Base-by-base conservation (phyloP, 2,113 vertebrate genomes). In the Propithecus coquereli region DNA sequence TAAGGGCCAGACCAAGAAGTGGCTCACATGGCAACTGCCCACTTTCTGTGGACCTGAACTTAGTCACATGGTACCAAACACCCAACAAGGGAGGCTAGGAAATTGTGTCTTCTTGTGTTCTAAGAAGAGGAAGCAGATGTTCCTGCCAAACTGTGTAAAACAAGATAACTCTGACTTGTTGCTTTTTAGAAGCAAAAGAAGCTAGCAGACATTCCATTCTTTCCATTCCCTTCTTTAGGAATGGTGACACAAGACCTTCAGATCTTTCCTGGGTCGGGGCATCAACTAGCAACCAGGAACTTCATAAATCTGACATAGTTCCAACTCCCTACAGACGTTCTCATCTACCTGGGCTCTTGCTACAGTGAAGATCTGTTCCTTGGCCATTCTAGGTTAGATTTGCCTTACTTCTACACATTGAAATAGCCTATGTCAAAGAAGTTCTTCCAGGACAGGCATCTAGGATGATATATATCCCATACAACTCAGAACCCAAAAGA, bases 61-160 rank as follows among this genome's bases (percentile, higher is more conserved):
- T 32, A 43, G 22, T 57, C 85, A 73, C 22, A 27, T 57, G 43
- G 80, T 16, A 43, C 32, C n/a, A 76, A 89, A 85, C 23, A 34
- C 52, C 66, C 73, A 52, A 17, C 47, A 91, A 87, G n/a, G 20
- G 20, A 70, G 1, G 0, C 16, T 71, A 71, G 63, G 70, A 71
- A 66, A 89, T 89, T 40, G 57, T 8, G 12, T 83, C 65, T 34
- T 84, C 83, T 23, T 96, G 5, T 43, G 11, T 34, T 40, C 66
- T 91, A 63, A 89, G 84, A 73, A 83, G 40, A 93, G 14, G 7
- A 97, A 88, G 23, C 37, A 92, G 94, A 79, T 50, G 14, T 80
- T 57, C 43, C 43, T 90, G n/a, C 27, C 87, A 73, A 93, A 71
- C 16, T 22, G 13, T 27, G 80, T 94, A 20, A 93, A 20, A 37